phyloP scores from a whole-genome alignment of 1,140 invertebrate species.

The Diorhabda sublineata region DNA sequence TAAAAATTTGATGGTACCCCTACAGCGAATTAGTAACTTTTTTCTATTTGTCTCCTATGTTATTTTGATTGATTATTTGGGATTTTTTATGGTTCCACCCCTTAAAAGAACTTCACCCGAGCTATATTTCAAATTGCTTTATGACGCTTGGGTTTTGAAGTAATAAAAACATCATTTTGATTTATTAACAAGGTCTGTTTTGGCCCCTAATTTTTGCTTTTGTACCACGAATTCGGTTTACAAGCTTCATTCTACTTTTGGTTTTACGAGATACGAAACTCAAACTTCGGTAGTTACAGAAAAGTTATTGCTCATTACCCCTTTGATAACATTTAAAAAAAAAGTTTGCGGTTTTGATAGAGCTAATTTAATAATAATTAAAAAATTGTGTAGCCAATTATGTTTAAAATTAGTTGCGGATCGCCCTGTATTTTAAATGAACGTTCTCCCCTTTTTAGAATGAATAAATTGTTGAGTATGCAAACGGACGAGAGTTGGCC shows the following conservation, averaged over 20 bases:
- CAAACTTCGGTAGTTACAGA: conserved; percentile 5
- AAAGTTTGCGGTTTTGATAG: too few species aligned
- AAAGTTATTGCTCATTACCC: conserved; percentile 5
- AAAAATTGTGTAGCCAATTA: too few species aligned
- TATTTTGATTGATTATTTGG: not conserved
- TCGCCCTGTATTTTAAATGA: too few species aligned
- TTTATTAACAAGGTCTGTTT: conserved; percentile 13
- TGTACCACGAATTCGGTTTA: not conserved
- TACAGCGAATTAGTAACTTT: conserved; percentile 10
- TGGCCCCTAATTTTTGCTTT: conserved; percentile 17
- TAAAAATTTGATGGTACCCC: conserved; percentile 6
- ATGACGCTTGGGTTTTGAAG: conserved; percentile 11
- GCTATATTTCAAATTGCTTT: conserved; percentile 15
- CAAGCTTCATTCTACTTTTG: conserved; percentile 8
- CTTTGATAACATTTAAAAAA: too few species aligned
- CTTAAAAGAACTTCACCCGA: not conserved
- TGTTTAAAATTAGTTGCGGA: too few species aligned
- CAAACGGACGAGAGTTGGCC: too few species aligned
- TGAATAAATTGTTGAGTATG: too few species aligned
- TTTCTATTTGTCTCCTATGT: conserved; percentile 7
- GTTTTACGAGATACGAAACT: not conserved
- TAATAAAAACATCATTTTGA: conserved; percentile 22
- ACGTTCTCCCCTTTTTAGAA: too few species aligned
- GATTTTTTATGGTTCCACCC: not conserved
- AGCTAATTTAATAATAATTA: too few species aligned